Evolutionary conservation across 1,140 invertebrate species (phyloP), one percentile per base, ranked within the genome.

Genomic region (Monochamus saltuarius): DNA sequence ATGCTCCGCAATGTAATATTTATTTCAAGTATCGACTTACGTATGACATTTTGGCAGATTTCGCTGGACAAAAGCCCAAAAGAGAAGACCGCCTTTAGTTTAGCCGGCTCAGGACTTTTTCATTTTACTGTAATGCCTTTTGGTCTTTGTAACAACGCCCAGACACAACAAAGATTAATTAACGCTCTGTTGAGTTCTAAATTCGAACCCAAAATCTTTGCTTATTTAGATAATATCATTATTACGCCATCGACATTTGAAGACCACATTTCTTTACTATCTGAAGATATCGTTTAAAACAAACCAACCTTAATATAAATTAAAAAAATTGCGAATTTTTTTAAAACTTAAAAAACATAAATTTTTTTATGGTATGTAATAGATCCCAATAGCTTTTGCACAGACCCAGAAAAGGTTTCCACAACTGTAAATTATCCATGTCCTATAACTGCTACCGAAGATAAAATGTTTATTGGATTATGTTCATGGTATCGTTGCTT

Each of bases 141-240:
- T 60, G 75, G 73, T 9, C 53, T 80, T 2, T 63, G 61, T 4
- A 78, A 78, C 59, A 62, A 64, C 7, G 70, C 76, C 0, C 69
- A 73, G 1, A 76, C 75, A 0, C 76, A 79, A 46, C 73, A 79
- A 39, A 66, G 75, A 4, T 61, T 80, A 0, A 65, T 80, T 34
- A 74, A 80, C 47, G 7, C 42, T 0, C 7, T 79, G 7, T 73
- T 75, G 17, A 69, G 71, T 2, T 68, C 73, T 0, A 68, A 73
- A 45, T 63, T 70, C 7, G 73, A 68, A 19, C 68, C 56, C 8
- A 36, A 66, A 40, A 69, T 68, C 1, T 74, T 70, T 47, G 58
- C 57, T 2, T 74, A 74, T 47, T 43, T 74, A 0, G 75, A 79
- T 51, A 72, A 79, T 50, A 68, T 77, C 4, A 64, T 78, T 2